Evolutionary conservation across 1,140 invertebrate genomes (phyloP), one percentile per base, ranked within the genome.

Genomic region (Micrasema longulum): DNA sequence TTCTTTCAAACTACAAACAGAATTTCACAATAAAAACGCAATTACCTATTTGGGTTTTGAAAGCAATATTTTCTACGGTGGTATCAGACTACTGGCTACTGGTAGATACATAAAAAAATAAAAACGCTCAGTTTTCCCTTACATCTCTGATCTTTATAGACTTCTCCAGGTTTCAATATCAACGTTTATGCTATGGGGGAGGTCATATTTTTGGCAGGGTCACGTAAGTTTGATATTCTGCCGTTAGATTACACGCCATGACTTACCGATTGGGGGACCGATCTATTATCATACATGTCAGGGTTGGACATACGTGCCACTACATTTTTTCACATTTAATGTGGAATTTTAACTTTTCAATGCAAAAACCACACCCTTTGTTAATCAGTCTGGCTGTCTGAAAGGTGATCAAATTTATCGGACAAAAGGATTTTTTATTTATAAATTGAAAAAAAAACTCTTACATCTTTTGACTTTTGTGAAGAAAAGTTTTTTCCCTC

Each of bases 261-360:
- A 72, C 73, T 75, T 75, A 75, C 73, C 71, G 73, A 75, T 75
- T 68, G 73, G 69, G 57, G 64, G 64, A 69, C 64, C 69, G 65
- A 75, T 75, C 73, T 69, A 75, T 75, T 75, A 75, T 75, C 73
- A 75, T 75, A 73, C 55, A 55, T 53, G 65, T 63, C 68, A 63
- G 60, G 43, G 50, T 52, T 43, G 1, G n/a, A 7, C 9, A 18
- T 18, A 0, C 16, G 3, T 48, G 16, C 2, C 6, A 48, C 45
- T 7, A 31, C 2, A 4, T 31, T 31, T 31, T 31, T 31, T 31
- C 26, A n/a, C n/a, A n/a, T n/a, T n/a, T n/a, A n/a, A n/a, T n/a
- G n/a, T n/a, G n/a, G n/a, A n/a, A n/a, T n/a, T n/a, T n/a, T n/a
- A n/a, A n/a, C n/a, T n/a, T n/a, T n/a, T n/a, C n/a, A n/a, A n/a